Evolutionary conservation across 2,113 vertebrate species (phyloP), one percentile per base, ranked within the genome.

Genomic region (Garra rufa): DNA sequence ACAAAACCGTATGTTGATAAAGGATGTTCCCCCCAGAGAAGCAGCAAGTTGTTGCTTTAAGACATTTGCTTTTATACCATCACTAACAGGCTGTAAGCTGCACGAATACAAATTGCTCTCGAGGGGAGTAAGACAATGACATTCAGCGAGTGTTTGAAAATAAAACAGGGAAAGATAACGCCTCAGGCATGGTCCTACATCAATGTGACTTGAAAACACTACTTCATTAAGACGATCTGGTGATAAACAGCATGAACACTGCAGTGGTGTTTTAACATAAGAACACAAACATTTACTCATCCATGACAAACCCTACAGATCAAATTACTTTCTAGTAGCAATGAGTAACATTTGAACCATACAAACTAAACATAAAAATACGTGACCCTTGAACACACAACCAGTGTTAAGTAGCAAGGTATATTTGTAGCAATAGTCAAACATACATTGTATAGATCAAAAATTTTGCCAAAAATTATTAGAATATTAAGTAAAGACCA

Each of bases 101-200:
- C 41, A 46, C 6, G 38, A 26, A 63, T 63, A 63, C n/a, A 79
- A 61, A 63, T 63, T 61, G 13, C 5, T 79, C n/a, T 63, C 41
- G 24, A 24, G 57, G 76, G 76, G 41, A 74, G n/a, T 9, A 19
- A 74, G 10, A 44, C 38, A 79, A 46, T 44, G n/a, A 10, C 55
- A 11, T 79, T 59, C 19, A 26, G 38, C 52, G 26, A 63, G 41
- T 28, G 76, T 44, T 61, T 44, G 76, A 63, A 79, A 79, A 63
- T 61, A 79, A 63, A 59, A n/a, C 13, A 17, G 28, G 38, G 11
- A 79, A 79, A 46, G 41, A 44, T 46, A 19, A 10, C 1, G n/a
- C 52, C 38, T 63, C 41, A 24, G 41, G n/a, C 57, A 44, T 13
- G 11, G n/a, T 79, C n/a, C 15, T 43, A 28, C 38, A 63, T 38